A percentile compares a stretch with the other conserved stretches of the same genome.
phyloP scores from a whole-genome alignment of 64 coral and sea anemone species.

The Platygyra sinensis region DNA sequence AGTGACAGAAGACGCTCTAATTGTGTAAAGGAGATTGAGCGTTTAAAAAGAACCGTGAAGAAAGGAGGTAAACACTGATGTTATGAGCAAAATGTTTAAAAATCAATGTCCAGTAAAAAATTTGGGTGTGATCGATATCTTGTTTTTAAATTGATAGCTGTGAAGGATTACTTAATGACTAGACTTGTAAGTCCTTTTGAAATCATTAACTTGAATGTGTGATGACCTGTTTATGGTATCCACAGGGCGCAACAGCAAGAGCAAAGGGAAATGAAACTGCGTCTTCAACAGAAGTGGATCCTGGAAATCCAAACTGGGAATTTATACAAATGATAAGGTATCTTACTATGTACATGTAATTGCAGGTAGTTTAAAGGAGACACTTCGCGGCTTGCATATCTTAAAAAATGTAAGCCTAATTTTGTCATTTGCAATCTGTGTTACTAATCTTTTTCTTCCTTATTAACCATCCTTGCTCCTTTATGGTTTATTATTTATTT shows the following conservation, averaged over 20 bases:
- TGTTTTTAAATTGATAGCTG: too few relatives aligned
- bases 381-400: too few relatives aligned
- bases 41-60: slow-evolving; percentile 99
- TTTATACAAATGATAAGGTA: slow-evolving; percentile 98
- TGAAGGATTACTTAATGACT: too few relatives aligned
- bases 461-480: too few relatives aligned
- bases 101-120: too few relatives aligned
- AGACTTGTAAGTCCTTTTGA: too few relatives aligned
- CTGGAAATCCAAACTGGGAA: slow-evolving; percentile 93
- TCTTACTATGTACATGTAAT: background rate
- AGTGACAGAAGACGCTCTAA: slow-evolving; percentile 94
- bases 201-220: too few relatives aligned
- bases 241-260: slow-evolving; percentile 91
- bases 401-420: too few relatives aligned
- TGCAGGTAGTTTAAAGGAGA: background rate
- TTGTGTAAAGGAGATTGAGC: slow-evolving; percentile 99
- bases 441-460: too few relatives aligned
- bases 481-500: too few relatives aligned
- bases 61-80: slow-evolving; percentile 69
- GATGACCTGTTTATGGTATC: background rate
- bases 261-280: slow-evolving; percentile 80
- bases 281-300: slow-evolving; percentile 91
- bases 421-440: too few relatives aligned
- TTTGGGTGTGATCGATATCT: too few relatives aligned
- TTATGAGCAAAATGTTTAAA: background rate